phyloP scores from a whole-genome alignment of 2,888 invertebrate species.

The Latrodectus elegans region DNA sequence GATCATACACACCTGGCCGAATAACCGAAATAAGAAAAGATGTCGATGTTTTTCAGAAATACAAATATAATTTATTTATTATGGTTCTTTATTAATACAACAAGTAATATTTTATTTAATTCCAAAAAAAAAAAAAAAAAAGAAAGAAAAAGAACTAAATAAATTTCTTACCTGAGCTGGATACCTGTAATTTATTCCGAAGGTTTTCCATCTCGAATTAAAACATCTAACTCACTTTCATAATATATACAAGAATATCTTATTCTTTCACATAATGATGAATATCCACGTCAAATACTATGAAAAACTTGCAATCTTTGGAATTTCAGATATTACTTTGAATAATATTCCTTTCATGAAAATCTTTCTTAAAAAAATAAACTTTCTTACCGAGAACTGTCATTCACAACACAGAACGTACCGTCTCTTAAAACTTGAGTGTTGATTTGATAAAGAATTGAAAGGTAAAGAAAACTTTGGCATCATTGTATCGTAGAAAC shows the following conservation, averaged over 20 bases:
- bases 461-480: too few relatives aligned
- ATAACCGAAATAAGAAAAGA: too few relatives aligned
- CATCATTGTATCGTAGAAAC: too few relatives aligned
- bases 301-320: not conserved
- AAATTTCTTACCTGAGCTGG: conserved; percentile 40
- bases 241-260: conserved; percentile 20
- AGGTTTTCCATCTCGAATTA: conserved; percentile 35
- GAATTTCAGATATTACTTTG: too few relatives aligned
- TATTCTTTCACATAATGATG: conserved; percentile 27
- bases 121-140: not conserved
- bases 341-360: too few relatives aligned
- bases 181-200: conserved; percentile 48
- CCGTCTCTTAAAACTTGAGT: not conserved
- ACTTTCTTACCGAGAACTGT: not conserved
- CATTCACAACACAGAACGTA: not conserved
- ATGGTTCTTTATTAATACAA: too few relatives aligned
- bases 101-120: too few relatives aligned
- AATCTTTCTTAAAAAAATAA: too few relatives aligned
- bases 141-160: not conserved
- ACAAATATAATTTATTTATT: too few relatives aligned
- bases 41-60: too few relatives aligned
- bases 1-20: too few relatives aligned
- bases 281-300: not conserved
- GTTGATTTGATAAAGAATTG: too few relatives aligned
- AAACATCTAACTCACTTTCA: conserved; percentile 27